Conservation (phyloP, 53 echinoderm and acorn worm species). For the Temnopleurus reevesii region DNA sequence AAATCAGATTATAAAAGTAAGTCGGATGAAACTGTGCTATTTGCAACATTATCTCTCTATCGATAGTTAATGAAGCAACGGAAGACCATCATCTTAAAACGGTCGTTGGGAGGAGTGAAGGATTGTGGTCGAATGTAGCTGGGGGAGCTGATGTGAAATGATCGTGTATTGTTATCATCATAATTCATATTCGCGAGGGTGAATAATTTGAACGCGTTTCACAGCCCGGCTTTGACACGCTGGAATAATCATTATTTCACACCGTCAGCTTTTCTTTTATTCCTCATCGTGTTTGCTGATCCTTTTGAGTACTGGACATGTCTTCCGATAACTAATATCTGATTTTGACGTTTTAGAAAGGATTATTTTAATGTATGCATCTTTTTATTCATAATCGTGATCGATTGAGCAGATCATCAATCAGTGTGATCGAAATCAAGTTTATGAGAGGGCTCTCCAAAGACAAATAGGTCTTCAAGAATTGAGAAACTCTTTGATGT, state of each 20-base stretch:
- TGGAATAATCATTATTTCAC: neutral
- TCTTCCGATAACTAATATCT: too few relatives aligned
- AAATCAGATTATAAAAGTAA: conserved; percentile 1
- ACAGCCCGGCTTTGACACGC: neutral
- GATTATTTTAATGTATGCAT: too few relatives aligned
- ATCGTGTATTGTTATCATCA: neutral
- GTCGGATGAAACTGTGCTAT: neutral
- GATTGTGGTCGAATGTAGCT: neutral
- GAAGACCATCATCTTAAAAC: neutral
- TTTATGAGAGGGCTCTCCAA: too few relatives aligned
- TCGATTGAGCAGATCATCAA: neutral
- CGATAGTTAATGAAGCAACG: conserved; percentile 6
- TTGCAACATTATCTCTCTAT: neutral
- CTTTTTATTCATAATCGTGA: neutral
- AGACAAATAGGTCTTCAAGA: too few relatives aligned
- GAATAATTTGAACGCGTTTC: neutral
- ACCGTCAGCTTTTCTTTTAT: neutral
- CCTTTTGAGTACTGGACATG: neutral
- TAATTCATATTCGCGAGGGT: neutral
- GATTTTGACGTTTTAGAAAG: too few relatives aligned
- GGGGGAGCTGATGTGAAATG: neutral
- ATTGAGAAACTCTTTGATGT: too few relatives aligned
- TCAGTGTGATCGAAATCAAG: too few relatives aligned
- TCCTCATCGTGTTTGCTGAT: too few relatives aligned
- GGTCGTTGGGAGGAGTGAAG: neutral